Base-by-base conservation (phyloP, 30 jellyfish, hydroid and myxozoan genomes). In the Aurelia coerulea region DNA sequence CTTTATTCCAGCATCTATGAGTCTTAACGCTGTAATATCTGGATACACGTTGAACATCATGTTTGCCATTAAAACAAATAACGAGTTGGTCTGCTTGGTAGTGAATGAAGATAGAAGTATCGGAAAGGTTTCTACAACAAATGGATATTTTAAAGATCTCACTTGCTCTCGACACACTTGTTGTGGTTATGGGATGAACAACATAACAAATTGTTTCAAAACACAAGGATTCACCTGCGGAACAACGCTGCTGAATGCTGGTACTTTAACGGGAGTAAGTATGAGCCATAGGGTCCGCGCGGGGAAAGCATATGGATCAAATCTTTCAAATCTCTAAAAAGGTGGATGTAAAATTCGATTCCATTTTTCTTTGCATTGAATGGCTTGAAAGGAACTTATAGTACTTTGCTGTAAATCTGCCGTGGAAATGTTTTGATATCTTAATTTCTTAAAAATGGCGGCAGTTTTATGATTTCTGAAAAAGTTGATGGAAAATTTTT, bases 191-290 rank as follows among this genome's bases (percentile, higher is more conserved):
- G 49, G 52, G 46, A 0, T 18, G 2, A 52, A 69, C 58, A 76
- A 68, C 6, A 29, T 69, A 53, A 81, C 84, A 7, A 34, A 81
- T n/a, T 67, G 84, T 56, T 81, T 67, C 51, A 52, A n/a, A 17
- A 12, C 41, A 10, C 2, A 35, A 17, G 33, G 56, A 14, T 77
- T 77, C 34, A 52, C 66, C 19, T 77, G 87, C 19, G 74, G 74
- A 9, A n/a, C 83, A 46, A 49, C 56, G 8, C 11, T 6, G 14
- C 12, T 46, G 2, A 46, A 7, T 46, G 56, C 14, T 23, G 29
- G 29, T 23, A 23, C 29, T 46, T 46, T 46, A 46, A 0, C 56
- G 1, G 0, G 6, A 4, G 56, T 46, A 46, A 46, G 56, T 46
- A 46, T 46, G 14, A 46, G 2, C 6, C 56, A 4, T 7, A 46